Conservation (phyloP, 2,797 vertebrate genomes). For the Novumbra hubbsi region DNA sequence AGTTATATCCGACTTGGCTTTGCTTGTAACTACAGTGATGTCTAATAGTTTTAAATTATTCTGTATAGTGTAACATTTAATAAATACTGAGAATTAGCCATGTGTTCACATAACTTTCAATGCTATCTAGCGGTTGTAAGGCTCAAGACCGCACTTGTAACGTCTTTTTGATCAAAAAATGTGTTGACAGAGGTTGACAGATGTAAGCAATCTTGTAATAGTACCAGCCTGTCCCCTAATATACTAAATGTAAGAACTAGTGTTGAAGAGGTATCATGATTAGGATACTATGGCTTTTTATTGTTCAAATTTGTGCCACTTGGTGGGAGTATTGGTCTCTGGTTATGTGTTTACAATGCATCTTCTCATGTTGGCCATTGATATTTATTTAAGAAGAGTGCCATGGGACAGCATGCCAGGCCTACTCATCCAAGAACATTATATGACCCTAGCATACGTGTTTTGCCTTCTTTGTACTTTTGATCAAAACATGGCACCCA, state of each 20-base stretch:
- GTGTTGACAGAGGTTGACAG: no score
- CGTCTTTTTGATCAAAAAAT: no score
- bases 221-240: no score
- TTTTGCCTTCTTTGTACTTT: neutral
- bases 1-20: neutral
- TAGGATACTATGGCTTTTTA: neutral
- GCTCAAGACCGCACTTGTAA: no score
- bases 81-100: no score
- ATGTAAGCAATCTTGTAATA: no score
- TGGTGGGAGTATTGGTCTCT: slow-evolving; percentile 41
- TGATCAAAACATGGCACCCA: neutral
- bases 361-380: neutral
- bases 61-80: neutral
- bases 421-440: neutral
- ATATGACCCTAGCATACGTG: neutral
- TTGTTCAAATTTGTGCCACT: slow-evolving; percentile 28
- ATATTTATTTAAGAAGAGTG: neutral
- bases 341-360: neutral
- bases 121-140: no score
- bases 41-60: neutral
- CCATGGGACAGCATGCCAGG: neutral
- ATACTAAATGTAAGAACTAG: no score
- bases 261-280: neutral
- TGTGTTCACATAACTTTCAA: no score
- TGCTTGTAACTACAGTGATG: neutral